A percentile compares a stretch with the other conserved stretches of the same genome.
These are phyloP conservation scores for Coryphaenoides rupestris DNA, from an alignment of 2,113 vertebrate genomes.

Conservation along the genomic window DNA sequence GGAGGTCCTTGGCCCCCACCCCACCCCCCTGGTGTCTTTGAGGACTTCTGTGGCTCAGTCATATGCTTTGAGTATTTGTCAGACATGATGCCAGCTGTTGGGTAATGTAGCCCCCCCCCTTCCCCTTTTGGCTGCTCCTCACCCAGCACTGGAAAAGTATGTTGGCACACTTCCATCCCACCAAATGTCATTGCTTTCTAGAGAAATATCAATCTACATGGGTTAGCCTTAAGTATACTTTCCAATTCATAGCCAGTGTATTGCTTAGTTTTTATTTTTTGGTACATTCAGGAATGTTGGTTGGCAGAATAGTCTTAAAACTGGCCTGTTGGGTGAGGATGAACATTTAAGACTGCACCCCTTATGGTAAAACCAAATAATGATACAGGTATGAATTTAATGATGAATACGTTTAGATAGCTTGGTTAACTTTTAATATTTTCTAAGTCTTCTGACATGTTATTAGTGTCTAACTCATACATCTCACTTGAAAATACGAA, in stretches of 20 bases:
- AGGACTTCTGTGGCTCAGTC: conserved; percentile 98
- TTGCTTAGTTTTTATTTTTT: neutral
- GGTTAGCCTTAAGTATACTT: conserved; percentile 4
- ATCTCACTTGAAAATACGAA: neutral
- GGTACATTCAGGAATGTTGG: no score
- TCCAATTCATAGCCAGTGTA: neutral
- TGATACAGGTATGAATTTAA: no score
- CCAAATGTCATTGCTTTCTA: conserved; percentile 59
- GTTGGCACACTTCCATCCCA: conserved; percentile 57
- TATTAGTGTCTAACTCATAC: neutral
- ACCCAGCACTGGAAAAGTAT: conserved; percentile 46
- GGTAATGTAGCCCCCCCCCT: conserved; percentile 74
- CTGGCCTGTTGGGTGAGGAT: no score
- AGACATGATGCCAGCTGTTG: conserved; percentile 70
- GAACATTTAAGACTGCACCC: no score
- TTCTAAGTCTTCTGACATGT: neutral
- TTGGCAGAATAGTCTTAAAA: no score
- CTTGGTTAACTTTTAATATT: neutral
- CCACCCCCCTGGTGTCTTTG: conserved; percentile 78
- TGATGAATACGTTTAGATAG: no score
- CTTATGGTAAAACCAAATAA: no score
- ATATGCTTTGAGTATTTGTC: conserved; percentile 96
- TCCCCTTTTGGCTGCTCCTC: conserved; percentile 61
- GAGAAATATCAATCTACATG: conserved; percentile 57
- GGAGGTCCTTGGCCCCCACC: conserved; percentile 87